These are phyloP conservation scores for Lithophane ornitopus DNA, from an alignment of 2,888 invertebrate genomes.

Conservation along the genomic window DNA sequence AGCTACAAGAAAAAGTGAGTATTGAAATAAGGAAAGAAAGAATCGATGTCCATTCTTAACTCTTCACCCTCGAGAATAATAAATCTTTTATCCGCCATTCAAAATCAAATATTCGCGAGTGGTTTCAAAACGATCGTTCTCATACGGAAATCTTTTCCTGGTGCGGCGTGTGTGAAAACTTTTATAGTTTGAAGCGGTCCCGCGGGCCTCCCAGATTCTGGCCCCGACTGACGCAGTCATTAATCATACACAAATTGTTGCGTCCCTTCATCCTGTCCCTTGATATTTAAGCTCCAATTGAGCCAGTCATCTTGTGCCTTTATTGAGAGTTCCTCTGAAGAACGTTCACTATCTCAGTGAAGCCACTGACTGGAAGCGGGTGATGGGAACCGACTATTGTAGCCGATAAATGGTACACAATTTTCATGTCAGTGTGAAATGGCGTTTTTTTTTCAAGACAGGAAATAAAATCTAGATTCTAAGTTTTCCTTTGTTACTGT, in stretches of 20 bases:
- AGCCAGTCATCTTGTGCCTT: conserved; percentile 82
- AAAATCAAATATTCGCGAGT: conserved; percentile 44
- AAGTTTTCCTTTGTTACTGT: background rate
- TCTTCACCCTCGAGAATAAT: conserved; percentile 2
- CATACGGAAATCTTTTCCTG: conserved; percentile 28
- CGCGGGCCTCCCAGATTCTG: conserved; percentile 70
- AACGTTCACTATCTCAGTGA: conserved; percentile 67
- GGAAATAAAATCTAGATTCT: background rate
- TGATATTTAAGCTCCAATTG: conserved; percentile 81
- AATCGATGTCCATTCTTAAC: background rate
- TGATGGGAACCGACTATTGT: conserved; percentile 66
- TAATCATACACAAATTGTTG: conserved; percentile 72
- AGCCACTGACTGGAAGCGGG: conserved; percentile 65
- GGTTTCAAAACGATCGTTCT: conserved; percentile 37
- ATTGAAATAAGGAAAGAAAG: background rate
- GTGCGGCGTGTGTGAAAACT: conserved; percentile 63
- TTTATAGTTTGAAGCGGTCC: conserved; percentile 79
- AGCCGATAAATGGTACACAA: conserved; percentile 39
- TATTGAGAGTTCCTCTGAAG: conserved; percentile 74
- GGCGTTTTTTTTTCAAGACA: conserved; percentile 15
- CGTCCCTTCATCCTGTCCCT: conserved; percentile 66
- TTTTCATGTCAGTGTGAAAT: conserved; percentile 51
- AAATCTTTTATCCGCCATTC: conserved; percentile 20
- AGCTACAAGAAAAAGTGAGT: background rate
- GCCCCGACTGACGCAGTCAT: conserved; percentile 52